Percentiles rank a stretch among this genome's conserved stretches.
Conservation (phyloP, 35 echinoderm and acorn worm species). For the Chiridota heheva region DNA sequence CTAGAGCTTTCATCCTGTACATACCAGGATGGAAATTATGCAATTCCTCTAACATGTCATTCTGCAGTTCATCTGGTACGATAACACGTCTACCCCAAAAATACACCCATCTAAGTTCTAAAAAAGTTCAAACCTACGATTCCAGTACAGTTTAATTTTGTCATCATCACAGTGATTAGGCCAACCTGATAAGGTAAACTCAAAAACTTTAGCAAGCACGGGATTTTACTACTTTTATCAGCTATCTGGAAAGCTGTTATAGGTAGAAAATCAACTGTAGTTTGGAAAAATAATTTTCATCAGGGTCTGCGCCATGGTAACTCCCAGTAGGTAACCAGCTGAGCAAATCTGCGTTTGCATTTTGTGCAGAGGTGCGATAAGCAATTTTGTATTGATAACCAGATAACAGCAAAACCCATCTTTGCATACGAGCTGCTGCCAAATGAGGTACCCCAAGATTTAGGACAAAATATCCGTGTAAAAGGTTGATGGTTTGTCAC, state of each 20-base stretch:
- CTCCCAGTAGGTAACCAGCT: constrained; percentile 22
- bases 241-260: neutral
- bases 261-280: neutral
- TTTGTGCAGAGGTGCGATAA: constrained; percentile 3
- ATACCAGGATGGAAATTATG: neutral
- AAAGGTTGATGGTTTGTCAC: constrained; percentile 5
- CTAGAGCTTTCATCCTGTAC: constrained; percentile 11
- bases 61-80: neutral
- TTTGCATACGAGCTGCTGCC: constrained; percentile 9
- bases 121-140: neutral
- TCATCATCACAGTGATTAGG: neutral
- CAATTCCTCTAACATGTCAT: neutral
- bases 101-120: too few species aligned
- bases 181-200: neutral
- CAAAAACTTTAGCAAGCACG: neutral
- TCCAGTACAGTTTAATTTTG: too few species aligned
- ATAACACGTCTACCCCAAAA: constrained; percentile 8
- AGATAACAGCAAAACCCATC: constrained; percentile 12
- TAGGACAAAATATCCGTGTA: neutral
- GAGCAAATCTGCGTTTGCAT: constrained; percentile 49
- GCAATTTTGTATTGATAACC: constrained; percentile 11
- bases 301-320: neutral
- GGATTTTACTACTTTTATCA: neutral
- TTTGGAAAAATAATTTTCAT: constrained; percentile 13
- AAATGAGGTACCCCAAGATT: neutral